Percentiles rank a stretch among this genome's conserved stretches.
Evolutionary conservation across 2,113 vertebrate genomes (phyloP).

Genomic region (Gnathonemus longibarbis): DNA sequence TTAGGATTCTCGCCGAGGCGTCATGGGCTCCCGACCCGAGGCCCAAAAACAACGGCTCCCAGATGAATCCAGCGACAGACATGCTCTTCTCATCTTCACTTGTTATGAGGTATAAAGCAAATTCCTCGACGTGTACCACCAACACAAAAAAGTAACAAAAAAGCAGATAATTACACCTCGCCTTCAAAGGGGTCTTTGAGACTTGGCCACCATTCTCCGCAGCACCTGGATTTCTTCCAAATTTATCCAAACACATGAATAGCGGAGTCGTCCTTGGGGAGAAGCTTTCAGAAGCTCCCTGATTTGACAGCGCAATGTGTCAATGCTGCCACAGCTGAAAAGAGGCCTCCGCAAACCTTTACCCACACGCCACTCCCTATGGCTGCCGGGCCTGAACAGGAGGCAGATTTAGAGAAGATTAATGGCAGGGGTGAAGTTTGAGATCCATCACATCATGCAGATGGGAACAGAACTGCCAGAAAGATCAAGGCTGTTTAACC

Average conservation of each 20-base stretch:
- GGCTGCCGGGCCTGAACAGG: slow-evolving; percentile 1
- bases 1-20: neutral
- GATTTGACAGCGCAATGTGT: slow-evolving; percentile 22
- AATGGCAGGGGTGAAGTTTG: slow-evolving; percentile 3
- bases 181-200: slow-evolving; percentile 11
- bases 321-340: slow-evolving; percentile 7
- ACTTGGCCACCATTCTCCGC: neutral
- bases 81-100: neutral
- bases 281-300: slow-evolving; percentile 17
- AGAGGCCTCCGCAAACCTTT: slow-evolving; percentile 16
- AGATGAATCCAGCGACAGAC: neutral
- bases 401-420: slow-evolving; percentile 18
- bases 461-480: slow-evolving; percentile 7
- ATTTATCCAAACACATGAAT: slow-evolving; percentile 24
- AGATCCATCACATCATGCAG: slow-evolving; percentile 17
- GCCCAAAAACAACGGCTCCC: neutral
- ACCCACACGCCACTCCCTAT: slow-evolving; percentile 6
- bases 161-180: slow-evolving; percentile 1
- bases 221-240: slow-evolving; percentile 19
- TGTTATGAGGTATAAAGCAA: neutral
- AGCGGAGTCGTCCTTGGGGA: slow-evolving; percentile 6
- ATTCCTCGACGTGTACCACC: neutral
- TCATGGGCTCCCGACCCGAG: neutral
- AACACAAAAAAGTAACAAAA: neutral
- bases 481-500: slow-evolving; percentile 16